These are phyloP conservation scores for Equus przewalskii DNA, from an alignment of 2,113 vertebrate species.

Conservation along the genomic window DNA sequence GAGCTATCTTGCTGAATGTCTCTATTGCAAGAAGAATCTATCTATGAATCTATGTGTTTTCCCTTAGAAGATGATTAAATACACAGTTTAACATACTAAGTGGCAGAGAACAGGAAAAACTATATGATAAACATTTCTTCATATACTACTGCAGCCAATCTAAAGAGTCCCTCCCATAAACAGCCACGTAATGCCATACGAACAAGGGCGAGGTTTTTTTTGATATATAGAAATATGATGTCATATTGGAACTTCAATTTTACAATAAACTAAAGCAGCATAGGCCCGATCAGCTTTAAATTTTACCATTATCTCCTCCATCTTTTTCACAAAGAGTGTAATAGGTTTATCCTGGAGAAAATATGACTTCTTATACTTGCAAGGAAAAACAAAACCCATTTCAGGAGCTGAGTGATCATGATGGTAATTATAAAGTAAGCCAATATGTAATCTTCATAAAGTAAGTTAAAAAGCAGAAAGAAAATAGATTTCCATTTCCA, in stretches of 20 bases:
- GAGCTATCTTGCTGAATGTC: constrained; percentile 80
- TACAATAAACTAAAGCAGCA: not conserved
- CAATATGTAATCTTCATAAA: not conserved
- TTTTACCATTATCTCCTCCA: not conserved
- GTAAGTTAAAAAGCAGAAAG: constrained; percentile 2
- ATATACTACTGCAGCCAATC: not conserved
- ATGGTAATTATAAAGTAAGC: constrained; percentile 45
- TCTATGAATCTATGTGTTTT: constrained; percentile 67
- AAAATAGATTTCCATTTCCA: constrained; percentile 41
- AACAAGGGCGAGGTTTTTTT: not conserved
- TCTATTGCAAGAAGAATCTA: constrained; percentile 73
- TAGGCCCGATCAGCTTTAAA: not conserved
- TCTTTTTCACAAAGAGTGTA: not conserved
- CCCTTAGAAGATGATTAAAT: constrained; percentile 65
- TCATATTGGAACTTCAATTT: not conserved
- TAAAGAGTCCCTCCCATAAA: not conserved
- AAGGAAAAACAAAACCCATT: constrained; percentile 27
- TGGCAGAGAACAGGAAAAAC: constrained; percentile 33
- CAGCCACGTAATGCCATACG: not conserved
- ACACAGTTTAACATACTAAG: constrained; percentile 67
- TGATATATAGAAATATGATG: not conserved
- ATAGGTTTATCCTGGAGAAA: not conserved
- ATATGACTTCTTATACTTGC: not conserved
- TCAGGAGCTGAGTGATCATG: not conserved
- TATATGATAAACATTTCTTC: constrained; percentile 69